Percentiles rank a stretch among this genome's conserved stretches.
phyloP scores from a whole-genome alignment of 2,797 vertebrate genomes.

The Tragelaphus eurycerus region DNA sequence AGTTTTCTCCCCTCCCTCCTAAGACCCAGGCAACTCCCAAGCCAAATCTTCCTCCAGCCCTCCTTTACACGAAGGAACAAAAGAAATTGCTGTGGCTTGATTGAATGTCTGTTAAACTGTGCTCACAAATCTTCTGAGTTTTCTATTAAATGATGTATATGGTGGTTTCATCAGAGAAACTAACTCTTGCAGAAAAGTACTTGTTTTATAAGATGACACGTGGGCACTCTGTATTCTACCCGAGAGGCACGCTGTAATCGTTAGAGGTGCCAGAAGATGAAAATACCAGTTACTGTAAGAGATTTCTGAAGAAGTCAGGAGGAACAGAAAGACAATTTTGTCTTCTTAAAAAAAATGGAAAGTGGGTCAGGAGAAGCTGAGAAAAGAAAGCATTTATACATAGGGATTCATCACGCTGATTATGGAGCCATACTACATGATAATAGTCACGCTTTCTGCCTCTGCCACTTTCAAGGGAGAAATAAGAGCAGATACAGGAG shows the following conservation, averaged over 20 bases:
- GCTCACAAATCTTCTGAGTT: conserved; percentile 37
- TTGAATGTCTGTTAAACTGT: not conserved
- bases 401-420: not conserved
- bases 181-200: conserved; percentile 36
- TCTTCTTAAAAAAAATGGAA: conserved; percentile 28
- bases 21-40: not conserved
- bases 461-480: not conserved
- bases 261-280: not conserved
- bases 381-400: conserved; percentile 13
- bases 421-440: not conserved
- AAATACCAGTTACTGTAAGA: conserved; percentile 29
- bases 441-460: not conserved
- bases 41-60: not conserved
- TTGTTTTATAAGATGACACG: conserved; percentile 21
- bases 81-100: not conserved
- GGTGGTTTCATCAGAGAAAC: conserved; percentile 53
- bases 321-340: conserved; percentile 30
- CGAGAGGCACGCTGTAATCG: not conserved
- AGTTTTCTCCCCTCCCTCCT: no score
- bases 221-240: not conserved
- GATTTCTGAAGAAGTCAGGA: conserved; percentile 50
- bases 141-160: conserved; percentile 43
- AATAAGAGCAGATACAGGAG: not conserved
- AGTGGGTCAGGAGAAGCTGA: conserved; percentile 50
- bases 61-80: not conserved